Evolutionary conservation across 2,797 vertebrate genomes (phyloP).

Genomic region (Macropodus opercularis): DNA sequence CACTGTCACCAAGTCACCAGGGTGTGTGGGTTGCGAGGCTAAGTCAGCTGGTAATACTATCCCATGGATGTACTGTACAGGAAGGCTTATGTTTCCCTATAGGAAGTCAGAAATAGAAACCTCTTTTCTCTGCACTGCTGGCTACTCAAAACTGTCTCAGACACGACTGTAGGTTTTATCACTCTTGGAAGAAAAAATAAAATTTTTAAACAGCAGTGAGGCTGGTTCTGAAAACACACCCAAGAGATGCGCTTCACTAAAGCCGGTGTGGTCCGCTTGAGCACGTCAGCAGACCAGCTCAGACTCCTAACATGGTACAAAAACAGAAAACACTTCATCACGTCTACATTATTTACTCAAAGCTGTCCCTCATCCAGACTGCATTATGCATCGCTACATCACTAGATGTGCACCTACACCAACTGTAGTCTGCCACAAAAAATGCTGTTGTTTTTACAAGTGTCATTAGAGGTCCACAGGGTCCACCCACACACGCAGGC

Average conservation of each 20-base stretch:
- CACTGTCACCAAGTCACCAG: conserved; percentile 17
- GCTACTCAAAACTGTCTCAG: conserved; percentile 11
- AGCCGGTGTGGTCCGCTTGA: conserved; percentile 11
- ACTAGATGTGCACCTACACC: conserved; percentile 52
- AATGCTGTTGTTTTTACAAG: conserved; percentile 45
- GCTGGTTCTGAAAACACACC: conserved; percentile 25
- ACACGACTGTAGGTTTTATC: conserved; percentile 1
- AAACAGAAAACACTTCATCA: conserved; percentile 46
- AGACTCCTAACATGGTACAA: conserved; percentile 31
- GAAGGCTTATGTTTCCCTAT: not conserved
- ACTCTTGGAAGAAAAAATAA: conserved; percentile 1
- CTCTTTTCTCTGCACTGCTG: conserved; percentile 9
- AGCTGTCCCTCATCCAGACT: conserved; percentile 31
- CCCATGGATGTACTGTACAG: not conserved
- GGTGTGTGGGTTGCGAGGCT: conserved; percentile 15
- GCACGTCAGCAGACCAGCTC: conserved; percentile 27
- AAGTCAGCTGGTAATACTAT: conserved; percentile 26
- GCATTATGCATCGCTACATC: conserved; percentile 67
- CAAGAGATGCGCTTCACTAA: conserved; percentile 16
- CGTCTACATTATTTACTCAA: conserved; percentile 68
- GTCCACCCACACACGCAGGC: conserved; percentile 17
- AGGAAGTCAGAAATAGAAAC: conserved; percentile 41
- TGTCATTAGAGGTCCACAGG: conserved; percentile 43
- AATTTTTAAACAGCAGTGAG: conserved; percentile 8
- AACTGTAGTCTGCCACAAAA: conserved; percentile 30